phyloP scores from a whole-genome alignment of 2,797 vertebrate genomes.

The Sebastes oblongus region DNA sequence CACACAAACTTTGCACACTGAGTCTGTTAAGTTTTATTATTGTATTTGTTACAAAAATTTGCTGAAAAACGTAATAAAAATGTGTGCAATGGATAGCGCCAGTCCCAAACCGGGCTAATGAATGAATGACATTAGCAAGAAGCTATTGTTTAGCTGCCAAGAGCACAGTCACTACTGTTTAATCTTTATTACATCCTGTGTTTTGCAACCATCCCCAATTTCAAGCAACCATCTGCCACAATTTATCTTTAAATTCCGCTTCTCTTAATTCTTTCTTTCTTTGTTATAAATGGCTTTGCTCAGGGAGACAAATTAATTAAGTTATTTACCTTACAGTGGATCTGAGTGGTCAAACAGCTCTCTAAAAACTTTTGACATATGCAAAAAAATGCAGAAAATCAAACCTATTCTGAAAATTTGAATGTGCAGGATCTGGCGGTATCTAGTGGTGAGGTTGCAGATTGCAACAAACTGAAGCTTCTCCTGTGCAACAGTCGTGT shows the following conservation, averaged over 20 bases:
- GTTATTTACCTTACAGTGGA: neutral
- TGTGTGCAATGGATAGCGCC: neutral
- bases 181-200: neutral
- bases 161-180: neutral
- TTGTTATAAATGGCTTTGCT: neutral
- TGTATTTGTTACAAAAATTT: neutral
- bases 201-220: neutral
- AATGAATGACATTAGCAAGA: too few species aligned
- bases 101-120: neutral
- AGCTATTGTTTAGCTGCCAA: too few species aligned
- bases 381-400: neutral
- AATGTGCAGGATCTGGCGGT: too few species aligned
- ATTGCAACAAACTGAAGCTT: too few species aligned
- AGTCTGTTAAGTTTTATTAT: neutral
- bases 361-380: neutral
- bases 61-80: too few species aligned
- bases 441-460: too few species aligned
- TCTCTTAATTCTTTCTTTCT: neutral
- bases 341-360: neutral
- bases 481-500: too few species aligned
- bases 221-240: neutral
- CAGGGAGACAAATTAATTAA: too few species aligned
- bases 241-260: neutral
- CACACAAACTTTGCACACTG: neutral
- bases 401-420: neutral